Conservation (phyloP, 2,888 invertebrate species). For the Azorinus chamasolen region DNA sequence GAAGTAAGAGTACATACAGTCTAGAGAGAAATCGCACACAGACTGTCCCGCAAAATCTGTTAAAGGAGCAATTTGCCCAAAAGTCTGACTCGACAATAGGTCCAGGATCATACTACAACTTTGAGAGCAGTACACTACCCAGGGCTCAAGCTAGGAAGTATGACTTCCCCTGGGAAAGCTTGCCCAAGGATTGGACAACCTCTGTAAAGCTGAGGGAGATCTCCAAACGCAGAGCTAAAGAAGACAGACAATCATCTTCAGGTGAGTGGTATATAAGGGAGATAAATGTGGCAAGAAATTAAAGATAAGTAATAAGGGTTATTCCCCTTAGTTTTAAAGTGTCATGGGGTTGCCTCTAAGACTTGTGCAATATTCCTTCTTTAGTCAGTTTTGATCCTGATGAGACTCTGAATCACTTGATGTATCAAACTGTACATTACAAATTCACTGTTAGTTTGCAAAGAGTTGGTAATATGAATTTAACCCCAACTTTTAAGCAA, state of each 20-base stretch:
- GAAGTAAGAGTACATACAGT: conserved; percentile 62
- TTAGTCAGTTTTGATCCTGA: no score
- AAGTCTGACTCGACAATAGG: conserved; percentile 67
- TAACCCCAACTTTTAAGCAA: no score
- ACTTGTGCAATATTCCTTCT: no score
- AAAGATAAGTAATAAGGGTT: neutral
- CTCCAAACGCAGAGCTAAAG: conserved; percentile 77
- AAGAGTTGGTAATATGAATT: no score
- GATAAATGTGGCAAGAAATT: neutral
- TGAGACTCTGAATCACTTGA: no score
- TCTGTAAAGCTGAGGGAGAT: conserved; percentile 81
- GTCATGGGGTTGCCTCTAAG: no score
- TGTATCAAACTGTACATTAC: no score
- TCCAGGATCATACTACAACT: conserved; percentile 79
- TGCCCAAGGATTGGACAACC: conserved; percentile 83
- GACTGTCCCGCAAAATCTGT: conserved; percentile 74
- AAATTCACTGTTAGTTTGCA: no score
- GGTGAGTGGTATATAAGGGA: conserved; percentile 64
- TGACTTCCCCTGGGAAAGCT: conserved; percentile 81
- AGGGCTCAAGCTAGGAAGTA: conserved; percentile 77
- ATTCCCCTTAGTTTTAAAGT: neutral
- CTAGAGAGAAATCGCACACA: conserved; percentile 69
- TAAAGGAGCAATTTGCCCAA: conserved; percentile 38
- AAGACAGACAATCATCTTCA: conserved; percentile 84
- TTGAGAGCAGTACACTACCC: conserved; percentile 79